Percentiles rank a stretch among this genome's conserved stretches.
Conservation (phyloP, 1,140 invertebrate genomes). For the Heliothis virescens region DNA sequence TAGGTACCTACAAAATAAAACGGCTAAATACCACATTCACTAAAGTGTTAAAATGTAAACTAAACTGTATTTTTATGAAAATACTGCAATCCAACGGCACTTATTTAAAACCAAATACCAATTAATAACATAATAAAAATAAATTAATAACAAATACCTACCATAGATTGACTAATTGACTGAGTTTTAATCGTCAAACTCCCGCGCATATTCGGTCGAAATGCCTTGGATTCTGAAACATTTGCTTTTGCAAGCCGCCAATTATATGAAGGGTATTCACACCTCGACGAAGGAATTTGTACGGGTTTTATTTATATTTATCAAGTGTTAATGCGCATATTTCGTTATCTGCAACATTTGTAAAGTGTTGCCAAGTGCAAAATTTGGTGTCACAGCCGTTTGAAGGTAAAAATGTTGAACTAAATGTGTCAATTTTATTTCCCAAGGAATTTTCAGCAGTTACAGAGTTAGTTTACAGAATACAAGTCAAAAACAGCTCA, state of each 20-base stretch:
- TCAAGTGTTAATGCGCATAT: constrained; percentile 6
- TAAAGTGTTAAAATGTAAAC: no score
- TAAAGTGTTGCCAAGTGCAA: neutral
- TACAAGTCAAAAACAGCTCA: no score
- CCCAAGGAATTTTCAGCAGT: no score
- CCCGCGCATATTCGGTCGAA: neutral
- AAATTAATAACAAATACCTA: constrained; percentile 16
- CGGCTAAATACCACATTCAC: no score
- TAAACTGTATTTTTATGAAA: neutral
- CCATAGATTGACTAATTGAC: constrained; percentile 27
- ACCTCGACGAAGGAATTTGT: neutral
- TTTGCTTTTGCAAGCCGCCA: constrained; percentile 49
- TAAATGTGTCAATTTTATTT: no score
- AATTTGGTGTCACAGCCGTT: neutral
- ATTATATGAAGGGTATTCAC: constrained; percentile 36
- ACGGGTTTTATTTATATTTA: constrained; percentile 5
- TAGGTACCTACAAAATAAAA: no score
- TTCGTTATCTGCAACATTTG: neutral
- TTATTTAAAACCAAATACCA: neutral
- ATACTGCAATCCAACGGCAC: neutral
- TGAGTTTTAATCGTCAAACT: constrained; percentile 13
- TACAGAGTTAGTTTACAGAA: no score
- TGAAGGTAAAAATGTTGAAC: no score
- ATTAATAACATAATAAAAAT: constrained; percentile 1
- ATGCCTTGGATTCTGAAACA: constrained; percentile 43